Conservation (phyloP, 2,113 vertebrate genomes). For the Tinamus guttatus region DNA sequence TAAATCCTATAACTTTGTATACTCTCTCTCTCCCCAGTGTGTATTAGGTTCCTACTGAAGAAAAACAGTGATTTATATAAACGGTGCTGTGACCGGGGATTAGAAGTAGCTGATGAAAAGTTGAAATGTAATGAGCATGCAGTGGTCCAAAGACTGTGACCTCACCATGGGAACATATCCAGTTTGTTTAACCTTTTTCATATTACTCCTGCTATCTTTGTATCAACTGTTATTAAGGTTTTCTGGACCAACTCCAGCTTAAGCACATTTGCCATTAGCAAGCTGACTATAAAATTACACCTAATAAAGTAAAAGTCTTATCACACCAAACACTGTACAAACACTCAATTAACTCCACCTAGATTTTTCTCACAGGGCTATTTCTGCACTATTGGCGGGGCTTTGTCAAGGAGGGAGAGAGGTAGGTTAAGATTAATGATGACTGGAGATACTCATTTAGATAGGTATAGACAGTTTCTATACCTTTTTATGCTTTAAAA, state of each 20-base stretch:
- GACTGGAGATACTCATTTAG: not conserved
- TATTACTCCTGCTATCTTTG: not conserved
- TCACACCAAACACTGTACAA: not conserved
- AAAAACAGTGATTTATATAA: not conserved
- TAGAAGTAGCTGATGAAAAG: not conserved
- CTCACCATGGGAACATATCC: not conserved
- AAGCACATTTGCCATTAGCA: not conserved
- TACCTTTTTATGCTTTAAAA: not conserved
- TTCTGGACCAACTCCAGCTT: not conserved
- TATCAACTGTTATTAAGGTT: not conserved
- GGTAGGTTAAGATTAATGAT: not conserved
- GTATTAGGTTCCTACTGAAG: not conserved
- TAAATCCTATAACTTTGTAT: not conserved
- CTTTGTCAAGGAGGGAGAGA: not conserved
- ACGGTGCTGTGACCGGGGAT: not conserved
- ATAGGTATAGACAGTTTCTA: not conserved
- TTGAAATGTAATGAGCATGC: not conserved
- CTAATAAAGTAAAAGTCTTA: constrained; percentile 5
- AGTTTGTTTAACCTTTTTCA: not conserved
- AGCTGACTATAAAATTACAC: not conserved
- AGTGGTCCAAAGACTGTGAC: not conserved
- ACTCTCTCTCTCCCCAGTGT: not conserved
- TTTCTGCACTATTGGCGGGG: not conserved
- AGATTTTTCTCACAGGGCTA: not conserved
- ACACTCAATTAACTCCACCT: constrained; percentile 22